Evolutionary conservation across 2,113 vertebrate species (phyloP), one percentile per base, ranked within the genome.

Genomic region (Dermatemys mawii): DNA sequence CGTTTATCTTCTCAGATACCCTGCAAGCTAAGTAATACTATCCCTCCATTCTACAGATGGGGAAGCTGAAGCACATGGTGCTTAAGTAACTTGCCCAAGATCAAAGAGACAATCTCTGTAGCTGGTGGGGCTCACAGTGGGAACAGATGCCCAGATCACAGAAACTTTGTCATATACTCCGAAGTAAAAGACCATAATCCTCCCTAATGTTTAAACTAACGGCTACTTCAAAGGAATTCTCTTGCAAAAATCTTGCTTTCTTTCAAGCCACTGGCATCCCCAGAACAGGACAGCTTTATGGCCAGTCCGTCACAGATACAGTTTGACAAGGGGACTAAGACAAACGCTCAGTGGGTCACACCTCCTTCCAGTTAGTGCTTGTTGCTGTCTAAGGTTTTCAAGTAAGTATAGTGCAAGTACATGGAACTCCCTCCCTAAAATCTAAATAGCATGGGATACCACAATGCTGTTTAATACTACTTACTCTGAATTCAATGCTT

Each of bases 321-420:
- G 93, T 94, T 81, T 93, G 80, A 97, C 92, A 53, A 96, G 84
- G 86, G 88, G 90, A 93, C 94, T 88, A 88, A 96, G 96, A 92
- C 41, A 95, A 95, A 93, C 57, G 95, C 95, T 96, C 96, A 97
- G 91, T 96, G 96, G 95, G 84, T 93, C 88, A 95, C 84, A 90
- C 50, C 84, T 85, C 87, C 92, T 90, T 86, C 93, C 95, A 89
- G 95, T 96, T 97, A 97, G 93, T 97, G 94, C 94, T 96, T 79
- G 95, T 97, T 97, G 94, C 93, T 96, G 96, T 93, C 94, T 97
- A 92, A 0, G 41, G 51, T 95, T 96, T 96, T 96, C 73, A 96
- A 95, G 93, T 95, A 94, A 96, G 87, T 92, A 78, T 32, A 93
- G 2, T 88, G 38, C 76, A 94, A 54, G 48, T 86, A 21, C 35